A percentile compares a stretch with the other conserved stretches of the same genome.
Conservation (phyloP, 1,140 invertebrate genomes). For the Dryas iulia region DNA sequence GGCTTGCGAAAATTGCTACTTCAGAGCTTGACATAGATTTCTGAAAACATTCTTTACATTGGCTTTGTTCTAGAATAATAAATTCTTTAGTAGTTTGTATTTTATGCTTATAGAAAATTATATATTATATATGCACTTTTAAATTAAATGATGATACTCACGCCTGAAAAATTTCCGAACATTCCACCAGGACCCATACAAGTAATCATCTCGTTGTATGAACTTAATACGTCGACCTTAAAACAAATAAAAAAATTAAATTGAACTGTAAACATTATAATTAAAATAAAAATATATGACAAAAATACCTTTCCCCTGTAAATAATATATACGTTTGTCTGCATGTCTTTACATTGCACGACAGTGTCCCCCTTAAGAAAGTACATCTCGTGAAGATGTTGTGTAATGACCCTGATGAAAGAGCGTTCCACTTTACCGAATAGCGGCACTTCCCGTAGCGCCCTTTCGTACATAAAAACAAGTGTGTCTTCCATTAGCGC, state of each 20-base stretch:
- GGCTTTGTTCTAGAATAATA: background rate
- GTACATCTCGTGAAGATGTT: constrained; percentile 73
- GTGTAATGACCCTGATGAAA: constrained; percentile 76
- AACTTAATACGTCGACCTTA: constrained; percentile 68
- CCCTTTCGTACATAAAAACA: constrained; percentile 72
- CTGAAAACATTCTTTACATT: constrained; percentile 1
- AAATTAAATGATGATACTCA: constrained; percentile 37
- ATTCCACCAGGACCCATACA: constrained; percentile 76
- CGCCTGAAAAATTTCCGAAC: constrained; percentile 73
- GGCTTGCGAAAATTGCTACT: too few relatives aligned
- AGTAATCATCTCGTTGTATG: constrained; percentile 73
- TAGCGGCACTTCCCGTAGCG: constrained; percentile 71
- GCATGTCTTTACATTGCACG: constrained; percentile 66
- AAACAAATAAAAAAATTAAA: too few relatives aligned
- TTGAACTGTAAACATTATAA: too few relatives aligned
- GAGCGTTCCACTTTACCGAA: constrained; percentile 74
- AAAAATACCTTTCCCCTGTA: constrained; percentile 64
- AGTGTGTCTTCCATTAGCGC: constrained; percentile 76
- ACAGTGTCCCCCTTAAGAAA: constrained; percentile 70
- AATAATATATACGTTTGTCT: constrained; percentile 69
- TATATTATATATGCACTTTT: too few relatives aligned
- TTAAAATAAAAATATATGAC: background rate
- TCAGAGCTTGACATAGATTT: constrained; percentile 43
- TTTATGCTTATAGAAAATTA: too few relatives aligned
- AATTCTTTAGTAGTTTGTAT: background rate